These are phyloP conservation scores for Lucifuga dentata DNA, from an alignment of 2,113 vertebrate species.

Conservation along the genomic window DNA sequence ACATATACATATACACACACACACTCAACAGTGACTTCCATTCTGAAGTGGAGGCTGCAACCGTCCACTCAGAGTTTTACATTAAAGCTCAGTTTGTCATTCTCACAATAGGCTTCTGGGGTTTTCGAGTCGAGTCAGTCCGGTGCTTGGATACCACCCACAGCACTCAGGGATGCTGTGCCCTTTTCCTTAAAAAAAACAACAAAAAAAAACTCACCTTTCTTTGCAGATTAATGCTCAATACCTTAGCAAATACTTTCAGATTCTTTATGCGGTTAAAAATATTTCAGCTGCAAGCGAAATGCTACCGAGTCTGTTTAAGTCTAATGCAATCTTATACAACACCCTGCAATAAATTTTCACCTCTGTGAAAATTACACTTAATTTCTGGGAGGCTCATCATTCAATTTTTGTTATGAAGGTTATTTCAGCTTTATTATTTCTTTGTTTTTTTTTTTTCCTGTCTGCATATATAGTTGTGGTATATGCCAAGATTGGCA, in stretches of 20 bases:
- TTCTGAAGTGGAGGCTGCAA: slow-evolving; percentile 21
- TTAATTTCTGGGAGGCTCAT: too few relatives aligned
- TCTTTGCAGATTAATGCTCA: slow-evolving; percentile 1
- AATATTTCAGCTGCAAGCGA: not conserved
- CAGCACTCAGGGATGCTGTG: slow-evolving; percentile 25
- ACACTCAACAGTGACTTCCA: slow-evolving; percentile 47
- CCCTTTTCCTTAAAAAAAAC: slow-evolving; percentile 40
- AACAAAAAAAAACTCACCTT: slow-evolving; percentile 22
- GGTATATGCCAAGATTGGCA: too few relatives aligned
- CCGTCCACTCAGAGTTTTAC: slow-evolving; percentile 14
- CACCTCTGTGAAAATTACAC: too few relatives aligned
- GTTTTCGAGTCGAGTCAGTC: not conserved
- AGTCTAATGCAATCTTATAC: too few relatives aligned
- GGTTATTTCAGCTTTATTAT: too few relatives aligned
- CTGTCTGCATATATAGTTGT: too few relatives aligned
- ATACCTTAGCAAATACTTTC: not conserved
- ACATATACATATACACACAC: slow-evolving; percentile 13
- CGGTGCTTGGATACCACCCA: slow-evolving; percentile 50
- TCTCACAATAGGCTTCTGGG: slow-evolving; percentile 22
- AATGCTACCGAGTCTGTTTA: too few relatives aligned
- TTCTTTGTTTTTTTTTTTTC: too few relatives aligned
- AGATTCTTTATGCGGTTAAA: not conserved
- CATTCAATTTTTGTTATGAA: too few relatives aligned
- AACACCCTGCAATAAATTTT: too few relatives aligned
- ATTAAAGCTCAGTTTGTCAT: slow-evolving; percentile 50